Evolutionary conservation across 2,888 invertebrate genomes (phyloP).

Genomic region (Lasiommata megera): DNA sequence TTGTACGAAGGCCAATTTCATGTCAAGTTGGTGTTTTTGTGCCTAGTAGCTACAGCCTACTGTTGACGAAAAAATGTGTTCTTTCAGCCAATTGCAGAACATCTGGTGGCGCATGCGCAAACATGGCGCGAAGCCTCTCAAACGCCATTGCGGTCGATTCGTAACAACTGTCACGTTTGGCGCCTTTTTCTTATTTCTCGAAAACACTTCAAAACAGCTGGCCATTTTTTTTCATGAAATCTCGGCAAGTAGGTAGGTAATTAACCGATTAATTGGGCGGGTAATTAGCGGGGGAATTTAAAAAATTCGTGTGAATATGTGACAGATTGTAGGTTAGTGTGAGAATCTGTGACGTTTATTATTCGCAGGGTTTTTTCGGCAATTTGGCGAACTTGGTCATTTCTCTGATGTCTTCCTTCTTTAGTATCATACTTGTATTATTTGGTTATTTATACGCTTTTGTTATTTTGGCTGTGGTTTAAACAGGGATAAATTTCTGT

Average conservation of each 20-base stretch:
- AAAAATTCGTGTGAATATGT: slow-evolving; percentile 57
- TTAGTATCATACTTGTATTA: no score
- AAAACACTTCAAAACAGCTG: slow-evolving; percentile 25
- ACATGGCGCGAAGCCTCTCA: slow-evolving; percentile 48
- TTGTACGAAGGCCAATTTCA: no score
- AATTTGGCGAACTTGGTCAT: not conserved
- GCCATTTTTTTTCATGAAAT: slow-evolving; percentile 17
- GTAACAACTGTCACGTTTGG: slow-evolving; percentile 66
- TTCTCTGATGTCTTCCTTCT: not conserved
- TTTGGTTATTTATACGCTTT: no score
- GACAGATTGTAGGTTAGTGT: slow-evolving; percentile 51
- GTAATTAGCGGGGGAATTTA: slow-evolving; percentile 46
- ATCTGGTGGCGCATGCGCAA: slow-evolving; percentile 52
- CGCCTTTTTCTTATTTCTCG: slow-evolving; percentile 47
- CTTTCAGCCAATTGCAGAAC: slow-evolving; percentile 37
- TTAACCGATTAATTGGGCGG: slow-evolving; percentile 43
- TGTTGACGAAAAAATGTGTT: not conserved
- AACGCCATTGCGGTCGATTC: slow-evolving; percentile 55
- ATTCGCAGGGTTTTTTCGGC: not conserved
- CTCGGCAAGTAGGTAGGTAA: slow-evolving; percentile 9
- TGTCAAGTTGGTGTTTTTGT: no score
- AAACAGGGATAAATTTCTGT: no score
- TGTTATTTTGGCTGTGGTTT: no score
- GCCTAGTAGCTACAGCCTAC: slow-evolving; percentile 7
- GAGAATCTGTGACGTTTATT: slow-evolving; percentile 23